Conservation (phyloP, 1,140 invertebrate species). For the Onthophagus taurus region DNA sequence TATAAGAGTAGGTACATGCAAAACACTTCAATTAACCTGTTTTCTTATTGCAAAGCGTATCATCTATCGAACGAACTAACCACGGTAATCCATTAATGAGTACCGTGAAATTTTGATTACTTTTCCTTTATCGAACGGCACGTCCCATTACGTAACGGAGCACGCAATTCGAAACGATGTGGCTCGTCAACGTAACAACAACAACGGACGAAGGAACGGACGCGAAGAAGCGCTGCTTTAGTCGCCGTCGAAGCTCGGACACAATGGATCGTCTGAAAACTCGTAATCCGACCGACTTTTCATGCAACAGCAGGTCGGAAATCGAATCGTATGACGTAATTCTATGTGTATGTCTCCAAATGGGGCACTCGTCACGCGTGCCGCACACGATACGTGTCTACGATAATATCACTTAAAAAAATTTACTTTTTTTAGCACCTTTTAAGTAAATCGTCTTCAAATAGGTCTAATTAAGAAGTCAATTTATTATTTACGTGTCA, state of each 20-base stretch:
- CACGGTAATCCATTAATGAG: conserved; percentile 20
- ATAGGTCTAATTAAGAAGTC: too few species aligned
- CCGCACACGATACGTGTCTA: conserved; percentile 11
- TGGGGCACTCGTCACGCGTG: conserved; percentile 17
- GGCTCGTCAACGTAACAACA: conserved; percentile 6
- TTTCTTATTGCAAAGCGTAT: conserved; percentile 20
- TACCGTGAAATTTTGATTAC: conserved; percentile 20
- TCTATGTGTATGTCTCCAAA: conserved; percentile 1
- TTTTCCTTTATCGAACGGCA: conserved; percentile 19
- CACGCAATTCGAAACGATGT: conserved; percentile 14
- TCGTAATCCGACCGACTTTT: conserved; percentile 20
- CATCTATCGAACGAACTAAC: conserved; percentile 17
- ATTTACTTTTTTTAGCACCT: too few species aligned
- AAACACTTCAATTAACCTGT: conserved; percentile 19
- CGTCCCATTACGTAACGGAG: conserved; percentile 16
- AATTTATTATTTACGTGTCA: too few species aligned
- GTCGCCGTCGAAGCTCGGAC: too few species aligned
- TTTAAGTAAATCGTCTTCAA: too few species aligned
- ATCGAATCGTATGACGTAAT: conserved; percentile 17
- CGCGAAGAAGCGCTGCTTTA: too few species aligned
- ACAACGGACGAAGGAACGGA: conserved; percentile 9
- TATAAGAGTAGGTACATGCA: too few species aligned
- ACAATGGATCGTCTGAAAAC: too few species aligned
- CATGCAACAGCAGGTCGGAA: conserved; percentile 18
- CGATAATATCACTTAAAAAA: too few species aligned